Base-by-base conservation (phyloP, 2,113 vertebrate genomes). In the Vombatus ursinus region DNA sequence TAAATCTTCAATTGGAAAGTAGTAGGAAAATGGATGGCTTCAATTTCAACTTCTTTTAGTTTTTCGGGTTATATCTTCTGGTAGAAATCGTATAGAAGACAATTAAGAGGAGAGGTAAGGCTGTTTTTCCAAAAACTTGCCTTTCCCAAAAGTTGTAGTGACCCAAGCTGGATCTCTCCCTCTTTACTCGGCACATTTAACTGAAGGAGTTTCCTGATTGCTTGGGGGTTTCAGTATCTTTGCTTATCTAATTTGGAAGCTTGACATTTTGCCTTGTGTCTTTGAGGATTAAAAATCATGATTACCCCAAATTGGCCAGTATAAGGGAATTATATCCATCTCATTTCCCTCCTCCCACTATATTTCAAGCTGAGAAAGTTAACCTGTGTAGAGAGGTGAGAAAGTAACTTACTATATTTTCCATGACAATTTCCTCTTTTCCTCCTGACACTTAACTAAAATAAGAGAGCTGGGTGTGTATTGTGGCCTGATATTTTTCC, bases 81-180 rank as follows among this genome's bases (percentile, higher is more conserved):
- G 91, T 92, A 93, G 95, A 37, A n/a, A 51, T 14, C n/a, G 77
- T 77, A 47, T 92, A 47, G 93, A 77, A 37, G n/a, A 90, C 94
- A 89, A 12, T 12, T 93, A 89, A 92, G 26, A 44, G 94, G 44
- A 49, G 91, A 48, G 44, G 68, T 68, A 94, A 94, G 22, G 91
- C 52, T 53, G 91, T 24, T 90, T 96, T 96, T 97, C 93, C 92
- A 44, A 95, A 95, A 92, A 91, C 92, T 47, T 90, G 10, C 23
- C 84, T 57, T 96, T 94, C 96, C 89, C 93, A 53, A 90, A 94
- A 96, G 52, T 77, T 50, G 5, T 44, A 25, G 44, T 92, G 48
- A 24, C n/a, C 47, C 50, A 90, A 49, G 31, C 90, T 91, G 94
- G 49, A n/a, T 61, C 61, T 89, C 95, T 93, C 57, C 0, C 48